phyloP scores from a whole-genome alignment of 2,888 invertebrate species.

The Panorpa germanica region DNA sequence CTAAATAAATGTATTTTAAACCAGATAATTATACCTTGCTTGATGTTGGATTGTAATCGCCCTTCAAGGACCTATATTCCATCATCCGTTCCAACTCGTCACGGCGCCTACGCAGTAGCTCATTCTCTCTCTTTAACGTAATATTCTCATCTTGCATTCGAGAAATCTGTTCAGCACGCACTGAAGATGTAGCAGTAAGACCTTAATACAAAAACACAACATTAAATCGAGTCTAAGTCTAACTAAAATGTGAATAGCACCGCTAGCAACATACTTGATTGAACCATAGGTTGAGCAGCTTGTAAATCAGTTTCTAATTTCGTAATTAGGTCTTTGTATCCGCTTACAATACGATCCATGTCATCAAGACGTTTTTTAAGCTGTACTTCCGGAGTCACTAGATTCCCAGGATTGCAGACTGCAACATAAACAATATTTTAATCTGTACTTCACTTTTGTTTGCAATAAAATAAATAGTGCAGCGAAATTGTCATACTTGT shows the following conservation, averaged over 20 bases:
- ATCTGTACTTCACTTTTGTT: conserved; percentile 14
- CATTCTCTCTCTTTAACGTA: conserved; percentile 27
- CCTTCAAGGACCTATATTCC: conserved; percentile 36
- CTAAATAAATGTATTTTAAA: conserved; percentile 17
- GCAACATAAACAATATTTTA: not conserved
- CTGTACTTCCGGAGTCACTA: conserved; percentile 25
- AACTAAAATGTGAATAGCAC: conserved; percentile 5
- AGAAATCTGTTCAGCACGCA: conserved; percentile 27
- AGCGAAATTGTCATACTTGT: conserved; percentile 23
- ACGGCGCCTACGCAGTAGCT: conserved; percentile 28
- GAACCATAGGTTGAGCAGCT: conserved; percentile 19
- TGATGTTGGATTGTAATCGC: conserved; percentile 28
- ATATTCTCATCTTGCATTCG: conserved; percentile 40
- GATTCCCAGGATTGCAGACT: conserved; percentile 13
- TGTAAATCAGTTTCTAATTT: conserved; percentile 42
- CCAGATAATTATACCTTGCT: conserved; percentile 18
- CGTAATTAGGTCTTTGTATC: conserved; percentile 51
- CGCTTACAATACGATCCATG: conserved; percentile 51
- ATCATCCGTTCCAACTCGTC: conserved; percentile 47
- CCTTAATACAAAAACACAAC: not conserved
- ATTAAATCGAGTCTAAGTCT: conserved; percentile 1
- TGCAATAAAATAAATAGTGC: conserved; percentile 13
- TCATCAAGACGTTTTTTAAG: conserved; percentile 46
- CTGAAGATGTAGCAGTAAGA: conserved; percentile 4
- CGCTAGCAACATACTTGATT: conserved; percentile 16